Base-by-base conservation (phyloP, 2,888 invertebrate species). In the Hyalella azteca region DNA sequence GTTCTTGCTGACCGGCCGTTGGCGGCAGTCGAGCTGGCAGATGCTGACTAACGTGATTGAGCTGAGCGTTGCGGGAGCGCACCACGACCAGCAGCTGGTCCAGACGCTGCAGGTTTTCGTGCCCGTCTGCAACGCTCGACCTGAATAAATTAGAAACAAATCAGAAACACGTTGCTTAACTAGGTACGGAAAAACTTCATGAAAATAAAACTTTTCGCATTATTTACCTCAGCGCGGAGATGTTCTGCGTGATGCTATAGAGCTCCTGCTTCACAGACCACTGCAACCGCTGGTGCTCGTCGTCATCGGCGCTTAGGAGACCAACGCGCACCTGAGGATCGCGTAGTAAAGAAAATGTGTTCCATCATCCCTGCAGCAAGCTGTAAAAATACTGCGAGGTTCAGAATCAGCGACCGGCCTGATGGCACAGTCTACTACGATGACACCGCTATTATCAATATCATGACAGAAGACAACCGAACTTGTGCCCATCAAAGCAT, bases 1-100 rank as follows among this genome's bases (percentile, higher is more conserved):
- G 19, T 3, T 26, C 5, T 5, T 59, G 59, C 50, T 77, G 49
- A 39, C 36, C 39, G 60, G n/a, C 36, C 39, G 60, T 26, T 29
- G n/a, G 48, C 0, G 81, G 81, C 40, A 81, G 4, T 41, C 77
- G 78, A 4, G 29, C 36, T 2, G 81, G 81, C 26, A 81, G 48
- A 54, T 80, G 73, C 19, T 36, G 41, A 41, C 76, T 73, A 76
- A 81, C 76, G 78, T 81, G 81, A 5, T 22, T 3, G 22, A 78
- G 39, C 5, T 75, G 75, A 3, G 29, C 39, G 9, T 75, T 78
- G 2, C 79, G 66, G 39, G 78, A 49, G 48, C 77, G 49, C n/a
- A 79, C 26, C 3, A 32, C 15, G 1, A 7, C 29, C 29, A 59
- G 32, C 29, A 59, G 26, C 29, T 26, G 26, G 9, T 59, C 32